Evolutionary conservation across 1,140 invertebrate species (phyloP), one percentile per base, ranked within the genome.

Genomic region (Drosophila funebris): DNA sequence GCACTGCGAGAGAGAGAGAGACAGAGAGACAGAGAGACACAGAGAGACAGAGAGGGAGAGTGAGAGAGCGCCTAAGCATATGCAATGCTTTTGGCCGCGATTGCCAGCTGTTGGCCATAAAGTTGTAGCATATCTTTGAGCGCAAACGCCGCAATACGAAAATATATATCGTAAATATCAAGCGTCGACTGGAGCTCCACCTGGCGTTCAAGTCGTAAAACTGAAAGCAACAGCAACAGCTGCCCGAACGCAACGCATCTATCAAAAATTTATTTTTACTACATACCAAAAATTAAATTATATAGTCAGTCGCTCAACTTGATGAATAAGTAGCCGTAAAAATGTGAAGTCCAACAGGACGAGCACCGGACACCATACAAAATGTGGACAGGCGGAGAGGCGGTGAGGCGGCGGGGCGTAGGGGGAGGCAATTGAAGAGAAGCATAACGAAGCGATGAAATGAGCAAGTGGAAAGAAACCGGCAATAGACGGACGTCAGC

Each of bases 261-360:
- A 84, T 85, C 76, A 84, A 84, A 85, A 77, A 80, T 84, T 52
- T 84, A 85, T 85, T 80, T 85, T 80, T 74, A 84, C 80, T 76
- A 76, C 76, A 70, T 57, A 73, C 56, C 56, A 76, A 80, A 87
- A 83, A 87, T 84, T 81, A 81, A 84, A 84, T 84, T 84, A 87
- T 84, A 87, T 87, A 81, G 82, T 77, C 82, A 70, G 82, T 68
- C 82, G 77, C 73, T 84, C 78, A 81, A 80, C 81, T 85, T 85
- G 81, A 84, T 85, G 69, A 77, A 84, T 77, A 84, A 84, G 81
- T 85, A 54, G 81, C 81, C 81, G 74, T 84, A 84, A 84, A 84
- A 83, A 69, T 36, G 31, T 56, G 68, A 71, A 71, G 68, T 71
- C 61, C 61, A 53, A 13, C 6, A 11, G 2, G 11, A 46, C 9